Conservation (phyloP, 2,113 vertebrate genomes). For the Synodontis membranacea region DNA sequence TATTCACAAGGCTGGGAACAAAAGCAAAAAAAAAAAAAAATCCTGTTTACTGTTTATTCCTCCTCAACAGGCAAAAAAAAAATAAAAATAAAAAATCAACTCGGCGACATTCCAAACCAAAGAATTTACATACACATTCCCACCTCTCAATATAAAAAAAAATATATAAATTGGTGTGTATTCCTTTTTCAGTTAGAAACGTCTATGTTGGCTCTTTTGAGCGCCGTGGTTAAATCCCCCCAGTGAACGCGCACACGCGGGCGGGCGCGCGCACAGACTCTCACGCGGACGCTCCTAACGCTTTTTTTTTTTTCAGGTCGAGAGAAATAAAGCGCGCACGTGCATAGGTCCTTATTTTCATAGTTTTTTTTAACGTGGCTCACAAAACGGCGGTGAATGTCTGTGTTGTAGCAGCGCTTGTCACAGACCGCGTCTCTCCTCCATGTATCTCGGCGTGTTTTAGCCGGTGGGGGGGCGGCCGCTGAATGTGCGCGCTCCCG, state of each 20-base stretch:
- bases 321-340: background rate
- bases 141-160: no score
- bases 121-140: background rate
- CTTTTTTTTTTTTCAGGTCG: background rate
- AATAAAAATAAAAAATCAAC: background rate
- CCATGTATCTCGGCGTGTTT: constrained; percentile 1
- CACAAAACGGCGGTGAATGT: background rate
- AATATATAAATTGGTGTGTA: background rate
- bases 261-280: constrained; percentile 47
- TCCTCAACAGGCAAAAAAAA: no score
- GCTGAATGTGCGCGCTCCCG: constrained; percentile 41
- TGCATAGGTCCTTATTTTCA: no score
- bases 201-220: constrained; percentile 13
- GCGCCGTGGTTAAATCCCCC: constrained; percentile 63
- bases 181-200: background rate
- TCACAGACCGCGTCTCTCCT: background rate
- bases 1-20: constrained; percentile 11
- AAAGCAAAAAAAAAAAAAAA: no score
- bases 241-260: constrained; percentile 55
- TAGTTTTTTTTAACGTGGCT: background rate
- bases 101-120: background rate
- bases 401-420: background rate
- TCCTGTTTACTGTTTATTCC: constrained; percentile 24
- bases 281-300: background rate
- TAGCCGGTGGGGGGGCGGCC: background rate